These are phyloP conservation scores for Drosophila paramelanica DNA, from an alignment of 2,888 invertebrate genomes.

Conservation along the genomic window DNA sequence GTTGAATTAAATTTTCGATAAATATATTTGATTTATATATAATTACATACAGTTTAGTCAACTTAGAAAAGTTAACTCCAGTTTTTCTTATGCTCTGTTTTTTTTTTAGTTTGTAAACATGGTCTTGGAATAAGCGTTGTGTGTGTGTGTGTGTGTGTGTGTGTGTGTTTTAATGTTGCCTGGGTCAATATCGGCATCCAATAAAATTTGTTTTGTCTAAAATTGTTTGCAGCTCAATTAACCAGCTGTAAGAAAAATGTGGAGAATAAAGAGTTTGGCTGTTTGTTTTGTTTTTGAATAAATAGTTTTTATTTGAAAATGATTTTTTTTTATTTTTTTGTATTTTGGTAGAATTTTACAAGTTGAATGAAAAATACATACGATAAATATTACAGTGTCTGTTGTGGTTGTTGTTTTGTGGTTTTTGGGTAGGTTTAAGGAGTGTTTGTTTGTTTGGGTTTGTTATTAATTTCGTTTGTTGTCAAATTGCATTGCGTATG, in stretches of 20 bases:
- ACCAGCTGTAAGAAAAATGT: slow-evolving; percentile 58
- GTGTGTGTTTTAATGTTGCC: slow-evolving; percentile 12
- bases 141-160: slow-evolving; percentile 12
- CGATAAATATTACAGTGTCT: slow-evolving; percentile 74
- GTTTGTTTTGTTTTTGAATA: slow-evolving; percentile 70
- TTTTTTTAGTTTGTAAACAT: slow-evolving; percentile 20
- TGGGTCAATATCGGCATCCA: slow-evolving; percentile 25
- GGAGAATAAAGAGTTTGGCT: slow-evolving; percentile 54
- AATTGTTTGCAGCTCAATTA: slow-evolving; percentile 36
- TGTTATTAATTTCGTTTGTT: slow-evolving; percentile 31
- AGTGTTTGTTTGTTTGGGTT: slow-evolving; percentile 18
- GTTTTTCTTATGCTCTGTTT: slow-evolving; percentile 26
- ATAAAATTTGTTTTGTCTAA: slow-evolving; percentile 21
- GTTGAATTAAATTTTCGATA: slow-evolving; percentile 61
- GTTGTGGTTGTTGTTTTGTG: slow-evolving; percentile 31
- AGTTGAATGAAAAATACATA: slow-evolving; percentile 78
- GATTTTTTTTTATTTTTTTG: slow-evolving; percentile 58
- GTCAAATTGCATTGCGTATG: slow-evolving; percentile 45
- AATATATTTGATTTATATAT: slow-evolving; percentile 65
- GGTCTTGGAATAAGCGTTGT: slow-evolving; percentile 16
- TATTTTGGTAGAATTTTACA: slow-evolving; percentile 79
- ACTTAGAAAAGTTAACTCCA: slow-evolving; percentile 47
- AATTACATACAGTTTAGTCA: slow-evolving; percentile 71
- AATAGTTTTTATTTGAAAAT: slow-evolving; percentile 80
- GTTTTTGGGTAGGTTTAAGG: slow-evolving; percentile 23